Base-by-base conservation (phyloP, 1,140 invertebrate genomes). In the Rhopalosiphum maidis region DNA sequence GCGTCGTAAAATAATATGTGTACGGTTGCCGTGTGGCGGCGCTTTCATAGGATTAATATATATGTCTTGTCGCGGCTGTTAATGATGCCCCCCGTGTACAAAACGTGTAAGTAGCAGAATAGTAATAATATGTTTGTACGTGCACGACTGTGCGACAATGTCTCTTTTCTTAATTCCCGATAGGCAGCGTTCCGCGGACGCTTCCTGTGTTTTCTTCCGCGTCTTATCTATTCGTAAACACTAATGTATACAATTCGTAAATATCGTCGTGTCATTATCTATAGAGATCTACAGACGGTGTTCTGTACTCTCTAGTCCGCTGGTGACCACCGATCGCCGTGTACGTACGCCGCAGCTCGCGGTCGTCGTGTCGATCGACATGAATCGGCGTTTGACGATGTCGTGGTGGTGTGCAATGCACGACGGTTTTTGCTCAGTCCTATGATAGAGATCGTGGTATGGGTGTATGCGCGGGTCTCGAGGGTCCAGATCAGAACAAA, bases 51-150 rank as follows among this genome's bases (percentile, higher is more conserved):
- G 37, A 89, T 41, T 41, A 41, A 43, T 41, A 55, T 55, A 90
- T 60, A 60, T 37, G 37, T 96, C 96, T 96, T 96, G 96, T 96
- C 95, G 96, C 96, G 60, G 60, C 60, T 68, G 60, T 68, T 68
- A 68, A 68, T 96, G 96, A 96, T 96, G 96, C 96, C 96, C 96
- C 96, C 96, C 96, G 96, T 96, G 95, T 96, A 95, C 95, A 95
- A 95, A 95, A 95, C 95, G 95, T 95, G 96, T 96, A 96, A 96
- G 96, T 96, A 96, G 94, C n/a, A 96, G 94, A 95, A 89, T 90
- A 90, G 95, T 95, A 41, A 86, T 46, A 86, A 30, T 46, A 43
- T 46, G 60, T 68, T 68, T 68, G 11, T 68, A n/a, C 15, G 60
- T 68, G 60, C 85, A 85, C 82, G 82, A 85, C 37, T 30, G 68